These are phyloP conservation scores for Lepus europaeus DNA, from an alignment of 2,113 vertebrate genomes.

Conservation along the genomic window DNA sequence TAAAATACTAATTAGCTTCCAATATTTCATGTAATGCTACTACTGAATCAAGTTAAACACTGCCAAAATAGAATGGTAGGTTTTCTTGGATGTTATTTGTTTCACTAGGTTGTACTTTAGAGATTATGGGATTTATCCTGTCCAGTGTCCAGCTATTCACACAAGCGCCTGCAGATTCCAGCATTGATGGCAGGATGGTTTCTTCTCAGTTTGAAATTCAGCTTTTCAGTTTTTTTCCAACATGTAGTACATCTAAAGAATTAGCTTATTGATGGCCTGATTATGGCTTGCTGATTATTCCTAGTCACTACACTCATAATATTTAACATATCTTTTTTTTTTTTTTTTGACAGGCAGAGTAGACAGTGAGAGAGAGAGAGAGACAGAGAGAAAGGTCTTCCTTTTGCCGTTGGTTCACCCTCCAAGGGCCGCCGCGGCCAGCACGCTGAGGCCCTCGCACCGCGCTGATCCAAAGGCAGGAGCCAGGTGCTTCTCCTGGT, in stretches of 20 bases:
- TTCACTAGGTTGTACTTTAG: neutral
- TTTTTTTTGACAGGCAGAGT: too few species aligned
- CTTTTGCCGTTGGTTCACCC: too few species aligned
- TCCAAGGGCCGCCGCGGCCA: too few species aligned
- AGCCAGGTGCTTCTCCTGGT: too few species aligned
- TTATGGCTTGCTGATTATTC: neutral
- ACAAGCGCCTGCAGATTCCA: neutral
- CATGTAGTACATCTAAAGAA: neutral
- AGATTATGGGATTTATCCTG: neutral
- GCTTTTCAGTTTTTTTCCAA: neutral
- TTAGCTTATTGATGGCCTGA: neutral
- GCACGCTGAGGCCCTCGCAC: too few species aligned
- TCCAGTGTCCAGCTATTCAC: neutral
- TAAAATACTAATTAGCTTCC: constrained; percentile 69
- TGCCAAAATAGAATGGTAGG: neutral
- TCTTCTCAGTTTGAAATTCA: neutral
- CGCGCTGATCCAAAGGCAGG: too few species aligned
- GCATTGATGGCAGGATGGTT: neutral
- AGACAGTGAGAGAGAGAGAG: too few species aligned
- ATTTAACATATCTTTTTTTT: neutral
- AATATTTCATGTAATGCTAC: neutral
- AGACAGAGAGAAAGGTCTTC: too few species aligned
- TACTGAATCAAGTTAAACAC: constrained; percentile 53
- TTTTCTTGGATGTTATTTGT: neutral
- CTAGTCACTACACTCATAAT: neutral